Conservation (phyloP, 2,797 vertebrate genomes). For the Arctocebus calabarensis region DNA sequence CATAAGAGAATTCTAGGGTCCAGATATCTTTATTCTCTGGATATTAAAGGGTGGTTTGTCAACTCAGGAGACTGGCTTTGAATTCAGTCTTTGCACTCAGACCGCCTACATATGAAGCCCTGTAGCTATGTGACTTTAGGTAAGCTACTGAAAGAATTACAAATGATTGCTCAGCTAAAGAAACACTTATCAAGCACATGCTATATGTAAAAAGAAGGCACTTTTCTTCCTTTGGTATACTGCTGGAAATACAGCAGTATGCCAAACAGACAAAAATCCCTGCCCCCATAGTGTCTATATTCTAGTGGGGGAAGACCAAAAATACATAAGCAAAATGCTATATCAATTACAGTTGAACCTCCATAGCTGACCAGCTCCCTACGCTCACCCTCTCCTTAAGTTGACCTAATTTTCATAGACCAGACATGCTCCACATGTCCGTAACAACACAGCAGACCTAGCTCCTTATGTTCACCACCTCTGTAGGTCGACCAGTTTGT, state of each 20-base stretch:
- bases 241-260: background rate
- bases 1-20: slow-evolving; percentile 15
- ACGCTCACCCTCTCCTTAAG: too few relatives aligned
- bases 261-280: background rate
- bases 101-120: background rate
- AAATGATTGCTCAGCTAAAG: slow-evolving; percentile 38
- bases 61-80: background rate
- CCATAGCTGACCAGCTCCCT: too few relatives aligned
- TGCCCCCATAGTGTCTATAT: background rate
- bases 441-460: too few relatives aligned
- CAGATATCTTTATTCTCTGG: background rate
- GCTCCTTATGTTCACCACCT: too few relatives aligned
- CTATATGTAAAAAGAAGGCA: background rate
- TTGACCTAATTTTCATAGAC: too few relatives aligned
- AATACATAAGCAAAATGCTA: background rate
- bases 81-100: slow-evolving; percentile 51
- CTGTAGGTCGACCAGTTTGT: too few relatives aligned
- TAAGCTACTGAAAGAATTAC: slow-evolving; percentile 47
- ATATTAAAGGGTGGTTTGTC: slow-evolving; percentile 1
- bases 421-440: too few relatives aligned
- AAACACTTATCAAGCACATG: slow-evolving; percentile 28
- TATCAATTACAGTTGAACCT: background rate
- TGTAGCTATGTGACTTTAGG: slow-evolving; percentile 41
- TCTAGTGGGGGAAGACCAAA: background rate
- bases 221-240: background rate